Evolutionary conservation across 92 coral and sea anemone species (phyloP), one percentile per base, ranked within the genome.

Genomic region (Hydrozoanthus gracilis): DNA sequence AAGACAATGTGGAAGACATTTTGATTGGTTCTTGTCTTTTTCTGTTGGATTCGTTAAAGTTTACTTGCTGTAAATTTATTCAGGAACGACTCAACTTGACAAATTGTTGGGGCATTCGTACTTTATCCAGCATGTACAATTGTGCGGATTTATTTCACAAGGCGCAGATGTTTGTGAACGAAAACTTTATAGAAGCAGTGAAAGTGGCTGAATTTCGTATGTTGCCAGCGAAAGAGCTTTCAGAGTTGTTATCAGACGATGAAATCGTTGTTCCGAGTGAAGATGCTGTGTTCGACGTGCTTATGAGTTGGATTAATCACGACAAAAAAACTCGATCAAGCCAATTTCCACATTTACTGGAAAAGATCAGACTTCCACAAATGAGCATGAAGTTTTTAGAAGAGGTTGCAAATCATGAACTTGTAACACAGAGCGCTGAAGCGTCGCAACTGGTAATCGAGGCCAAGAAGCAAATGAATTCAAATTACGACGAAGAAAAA

Each of bases 81-180:
- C 95, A 97, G 84, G 98, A 97, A 35, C 98, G 99, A 4, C 82
- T 97, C 17, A 93, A 92, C 60, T 71, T 97, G 73, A 83, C 69
- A 17, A 97, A 93, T 78, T 97, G 99, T 71, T 97, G 99, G 99
- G 99, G 99, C 14, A 95, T 97, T 7, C 98, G 99, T 4, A 85
- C 91, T n/a, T 83, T 97, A 13, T 95, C 99, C 3, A 98, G 89
- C 78, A 90, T 90, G 73, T 95, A 89, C 89, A 89, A 94, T 50
- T 89, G 94, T 51, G 82, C 84, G 2, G 95, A 97, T 69, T 91
- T 97, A 83, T 77, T 93, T 83, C 83, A 87, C 87, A 94, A 92
- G 14, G 98, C 89, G 13, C 91, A 83, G 73, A 72, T 88, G n/a
- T 97, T 97, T 88, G 94, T 97, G 60, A 92, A 95, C 83, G 98